phyloP scores from a whole-genome alignment of 2,113 vertebrate species.

The Pteropus alecto region DNA sequence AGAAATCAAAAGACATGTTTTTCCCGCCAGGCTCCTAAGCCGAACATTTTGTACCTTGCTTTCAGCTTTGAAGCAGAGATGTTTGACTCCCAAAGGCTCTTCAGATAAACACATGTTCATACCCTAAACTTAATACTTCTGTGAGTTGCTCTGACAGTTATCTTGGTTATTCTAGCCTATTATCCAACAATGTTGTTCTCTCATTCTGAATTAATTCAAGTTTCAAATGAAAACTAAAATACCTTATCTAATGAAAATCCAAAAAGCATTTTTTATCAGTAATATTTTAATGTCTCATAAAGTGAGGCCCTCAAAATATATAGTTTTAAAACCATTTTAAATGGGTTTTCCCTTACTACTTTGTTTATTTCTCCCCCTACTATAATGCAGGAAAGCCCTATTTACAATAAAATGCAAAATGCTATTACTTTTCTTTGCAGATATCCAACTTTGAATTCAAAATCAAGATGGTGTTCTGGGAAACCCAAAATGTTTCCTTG shows the following conservation, averaged over 20 bases:
- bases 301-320: background rate
- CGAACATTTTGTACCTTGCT: conserved; percentile 65
- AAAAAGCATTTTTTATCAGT: conserved; percentile 72
- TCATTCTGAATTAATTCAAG: conserved; percentile 75
- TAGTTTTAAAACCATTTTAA: conserved; percentile 65
- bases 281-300: conserved; percentile 79
- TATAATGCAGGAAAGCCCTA: background rate
- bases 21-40: conserved; percentile 66
- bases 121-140: conserved; percentile 42
- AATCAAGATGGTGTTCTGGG: conserved; percentile 24
- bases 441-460: conserved; percentile 27
- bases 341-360: background rate
- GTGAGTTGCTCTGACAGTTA: conserved; percentile 65
- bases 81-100: conserved; percentile 69
- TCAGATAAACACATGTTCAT: conserved; percentile 72
- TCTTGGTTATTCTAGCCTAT: conserved; percentile 68
- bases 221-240: conserved; percentile 66
- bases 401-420: conserved; percentile 22
- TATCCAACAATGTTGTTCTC: conserved; percentile 66
- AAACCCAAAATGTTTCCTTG: conserved; percentile 31
- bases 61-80: conserved; percentile 72
- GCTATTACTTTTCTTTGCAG: conserved; percentile 13
- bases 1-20: conserved; percentile 74
- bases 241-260: conserved; percentile 71
- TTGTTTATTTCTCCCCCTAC: background rate